Conservation (phyloP, 2,888 invertebrate species). For the Nematopogon swammerdamellus region DNA sequence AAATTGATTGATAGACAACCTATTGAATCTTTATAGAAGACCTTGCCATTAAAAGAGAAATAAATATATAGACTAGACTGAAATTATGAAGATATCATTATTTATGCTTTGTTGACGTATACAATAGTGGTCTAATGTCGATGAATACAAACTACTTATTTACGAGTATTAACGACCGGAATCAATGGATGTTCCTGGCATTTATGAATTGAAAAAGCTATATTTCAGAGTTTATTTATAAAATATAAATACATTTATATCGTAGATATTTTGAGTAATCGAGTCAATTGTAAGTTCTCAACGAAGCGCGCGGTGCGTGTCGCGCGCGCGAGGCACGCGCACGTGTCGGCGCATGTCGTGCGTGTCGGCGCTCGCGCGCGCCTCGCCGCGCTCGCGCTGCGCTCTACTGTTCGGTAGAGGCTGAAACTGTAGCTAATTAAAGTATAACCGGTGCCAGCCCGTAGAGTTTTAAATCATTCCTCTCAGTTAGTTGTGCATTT, state of each 20-base stretch:
- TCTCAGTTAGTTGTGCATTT: neutral
- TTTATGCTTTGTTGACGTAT: conserved; percentile 55
- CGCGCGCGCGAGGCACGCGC: conserved; percentile 8
- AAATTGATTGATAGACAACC: conserved; percentile 35
- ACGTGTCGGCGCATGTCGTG: no score
- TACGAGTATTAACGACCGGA: conserved; percentile 30
- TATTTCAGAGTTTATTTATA: conserved; percentile 38
- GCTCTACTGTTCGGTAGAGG: neutral
- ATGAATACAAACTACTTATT: conserved; percentile 32
- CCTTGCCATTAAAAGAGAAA: conserved; percentile 49
- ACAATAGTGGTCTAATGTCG: conserved; percentile 46
- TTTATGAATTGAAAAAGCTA: conserved; percentile 31
- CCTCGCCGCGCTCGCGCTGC: conserved; percentile 2
- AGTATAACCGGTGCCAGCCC: neutral
- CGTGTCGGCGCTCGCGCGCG: conserved; percentile 6
- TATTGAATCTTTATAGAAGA: conserved; percentile 56
- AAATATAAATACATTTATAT: conserved; percentile 13
- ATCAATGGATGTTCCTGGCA: conserved; percentile 35
- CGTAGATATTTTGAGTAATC: conserved; percentile 1
- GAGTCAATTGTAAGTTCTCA: neutral
- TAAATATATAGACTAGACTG: conserved; percentile 57
- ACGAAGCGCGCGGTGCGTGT: conserved; percentile 1
- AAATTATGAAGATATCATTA: conserved; percentile 54
- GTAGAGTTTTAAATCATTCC: neutral
- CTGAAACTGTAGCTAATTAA: neutral